Evolutionary conservation across 2,797 vertebrate species (phyloP).

Genomic region (Huso huso): DNA sequence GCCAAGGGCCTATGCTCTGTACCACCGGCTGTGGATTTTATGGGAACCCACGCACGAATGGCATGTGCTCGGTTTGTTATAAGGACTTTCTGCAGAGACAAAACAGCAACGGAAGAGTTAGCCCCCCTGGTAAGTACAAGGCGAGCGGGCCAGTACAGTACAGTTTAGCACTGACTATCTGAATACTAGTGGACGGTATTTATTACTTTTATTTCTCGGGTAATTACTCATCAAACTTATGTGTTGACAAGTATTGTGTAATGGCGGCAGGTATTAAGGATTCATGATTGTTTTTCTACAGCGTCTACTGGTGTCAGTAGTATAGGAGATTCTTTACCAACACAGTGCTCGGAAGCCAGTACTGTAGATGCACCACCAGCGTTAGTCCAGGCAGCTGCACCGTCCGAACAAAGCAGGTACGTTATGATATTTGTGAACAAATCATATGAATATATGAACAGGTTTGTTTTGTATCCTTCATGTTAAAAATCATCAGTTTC

Average conservation of each 20-base stretch:
- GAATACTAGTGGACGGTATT: too few species aligned
- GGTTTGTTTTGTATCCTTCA: too few species aligned
- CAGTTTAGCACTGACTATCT: too few species aligned
- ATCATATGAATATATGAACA: too few species aligned
- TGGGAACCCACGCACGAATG: slow-evolving; percentile 74
- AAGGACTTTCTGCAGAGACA: slow-evolving; percentile 79
- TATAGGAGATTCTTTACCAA: slow-evolving; percentile 60
- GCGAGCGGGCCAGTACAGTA: neutral
- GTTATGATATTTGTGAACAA: neutral
- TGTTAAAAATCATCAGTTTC: too few species aligned
- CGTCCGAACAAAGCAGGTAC: slow-evolving; percentile 61
- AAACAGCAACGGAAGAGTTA: slow-evolving; percentile 71
- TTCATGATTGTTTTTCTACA: slow-evolving; percentile 40
- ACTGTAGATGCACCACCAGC: slow-evolving; percentile 45
- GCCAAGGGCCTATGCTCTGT: slow-evolving; percentile 78
- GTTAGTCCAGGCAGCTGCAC: slow-evolving; percentile 45
- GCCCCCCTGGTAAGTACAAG: slow-evolving; percentile 66
- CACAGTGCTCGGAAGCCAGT: slow-evolving; percentile 54
- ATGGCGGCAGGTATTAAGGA: too few species aligned
- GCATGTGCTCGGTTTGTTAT: slow-evolving; percentile 84
- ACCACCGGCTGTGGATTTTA: slow-evolving; percentile 83
- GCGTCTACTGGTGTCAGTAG: slow-evolving; percentile 58
- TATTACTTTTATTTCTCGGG: too few species aligned
- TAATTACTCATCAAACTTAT: too few species aligned
- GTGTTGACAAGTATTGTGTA: too few species aligned